phyloP scores from a whole-genome alignment of 2,888 invertebrate genomes.

The Lutraria lutraria region DNA sequence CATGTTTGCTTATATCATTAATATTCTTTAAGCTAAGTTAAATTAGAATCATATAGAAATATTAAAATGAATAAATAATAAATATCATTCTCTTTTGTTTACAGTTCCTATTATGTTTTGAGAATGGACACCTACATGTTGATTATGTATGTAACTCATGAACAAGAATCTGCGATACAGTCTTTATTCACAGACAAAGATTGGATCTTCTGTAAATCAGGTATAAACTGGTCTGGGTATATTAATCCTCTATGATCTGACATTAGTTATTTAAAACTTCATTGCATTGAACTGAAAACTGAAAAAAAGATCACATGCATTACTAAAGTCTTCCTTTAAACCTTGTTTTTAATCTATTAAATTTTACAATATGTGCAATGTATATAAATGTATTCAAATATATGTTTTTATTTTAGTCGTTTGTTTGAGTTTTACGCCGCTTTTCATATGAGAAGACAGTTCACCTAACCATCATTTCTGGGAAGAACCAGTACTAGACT shows the following conservation, averaged over 20 bases:
- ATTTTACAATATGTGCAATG: neutral
- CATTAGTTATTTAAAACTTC: neutral
- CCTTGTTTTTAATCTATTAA: neutral
- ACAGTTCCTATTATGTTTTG: neutral
- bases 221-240: neutral
- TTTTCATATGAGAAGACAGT: neutral
- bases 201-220: conserved; percentile 19
- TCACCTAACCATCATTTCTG: too few species aligned
- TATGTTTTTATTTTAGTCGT: neutral
- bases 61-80: too few species aligned
- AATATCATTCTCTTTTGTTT: too few species aligned
- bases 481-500: neutral
- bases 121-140: conserved; percentile 1
- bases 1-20: too few species aligned
- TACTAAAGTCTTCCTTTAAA: neutral
- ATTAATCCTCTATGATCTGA: neutral
- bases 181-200: neutral
- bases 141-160: neutral
- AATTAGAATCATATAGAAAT: too few species aligned
- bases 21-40: too few species aligned
- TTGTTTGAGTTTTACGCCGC: neutral
- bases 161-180: conserved; percentile 5
- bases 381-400: neutral
- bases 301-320: neutral
- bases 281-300: neutral